Conservation (phyloP, 2,113 vertebrate species). For the Rhinogobius similis region DNA sequence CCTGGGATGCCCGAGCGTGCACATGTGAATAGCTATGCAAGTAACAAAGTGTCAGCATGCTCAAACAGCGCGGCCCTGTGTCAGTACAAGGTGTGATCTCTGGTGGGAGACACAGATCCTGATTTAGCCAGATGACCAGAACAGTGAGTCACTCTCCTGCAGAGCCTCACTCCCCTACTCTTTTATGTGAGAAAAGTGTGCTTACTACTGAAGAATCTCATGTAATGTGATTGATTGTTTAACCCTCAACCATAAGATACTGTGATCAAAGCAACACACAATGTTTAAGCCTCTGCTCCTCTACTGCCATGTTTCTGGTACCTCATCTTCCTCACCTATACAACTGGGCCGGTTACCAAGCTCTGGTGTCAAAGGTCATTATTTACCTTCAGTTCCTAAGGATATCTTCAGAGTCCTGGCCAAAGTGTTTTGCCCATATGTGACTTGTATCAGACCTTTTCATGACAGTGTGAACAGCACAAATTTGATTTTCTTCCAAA, state of each 20-base stretch:
- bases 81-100: constrained; percentile 69
- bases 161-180: constrained; percentile 18
- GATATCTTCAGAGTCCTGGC: too few relatives aligned
- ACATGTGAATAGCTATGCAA: constrained; percentile 69
- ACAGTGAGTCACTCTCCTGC: constrained; percentile 41
- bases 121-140: constrained; percentile 43
- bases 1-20: constrained; percentile 53
- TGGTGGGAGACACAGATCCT: constrained; percentile 51
- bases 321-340: constrained; percentile 49
- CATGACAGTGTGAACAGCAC: constrained; percentile 21
- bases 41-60: constrained; percentile 68
- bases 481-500: background rate
- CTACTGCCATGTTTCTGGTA: constrained; percentile 28
- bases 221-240: constrained; percentile 71
- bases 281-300: constrained; percentile 55
- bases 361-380: constrained; percentile 58
- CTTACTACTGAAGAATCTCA: constrained; percentile 67
- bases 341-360: constrained; percentile 53
- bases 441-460: background rate
- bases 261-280: constrained; percentile 65
- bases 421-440: background rate
- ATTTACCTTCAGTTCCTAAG: constrained; percentile 41
- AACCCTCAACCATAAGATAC: constrained; percentile 70
- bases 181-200: constrained; percentile 35
- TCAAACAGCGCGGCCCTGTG: constrained; percentile 52